Evolutionary conservation across 2,888 invertebrate genomes (phyloP), one percentile per base, ranked within the genome.

Genomic region (Malacosoma neustria): DNA sequence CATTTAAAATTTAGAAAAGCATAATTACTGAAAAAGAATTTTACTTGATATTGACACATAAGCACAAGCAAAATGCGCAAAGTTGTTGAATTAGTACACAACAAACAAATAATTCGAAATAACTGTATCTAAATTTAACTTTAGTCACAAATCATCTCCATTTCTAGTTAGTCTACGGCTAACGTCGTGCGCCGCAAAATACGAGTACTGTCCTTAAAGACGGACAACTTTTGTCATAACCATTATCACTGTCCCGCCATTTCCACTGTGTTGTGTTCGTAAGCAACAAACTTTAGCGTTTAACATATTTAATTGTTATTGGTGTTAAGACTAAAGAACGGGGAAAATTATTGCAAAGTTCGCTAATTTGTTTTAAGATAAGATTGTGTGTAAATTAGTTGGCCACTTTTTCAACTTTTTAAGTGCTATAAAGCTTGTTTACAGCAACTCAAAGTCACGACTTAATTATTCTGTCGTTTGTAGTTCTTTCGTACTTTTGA

Each of bases 181-280:
- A 43, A 45, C 39, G 35, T 34, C 40, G 54, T 48, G 38, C 48
- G 50, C 48, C 53, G 51, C 58, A 49, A 65, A 59, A 61, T 61
- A 61, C 58, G 66, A 59, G 61, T 61, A 61, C 58, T 56, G 55
- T 64, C 56, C 66, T 69, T 64, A 60, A 60, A 60, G 42, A 68
- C 61, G 64, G 60, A 53, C 57, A 82, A 85, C 70, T 84, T 84
- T 70, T 35, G 54, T 74, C 72, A 82, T 85, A 81, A 84, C 76
- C 82, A 80, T 80, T 80, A 77, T 75, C 79, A 63, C 72, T 61
- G 70, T 53, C 54, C 62, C 69, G 69, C 72, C 75, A 67, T 71
- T 70, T 61, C 47, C 61, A 55, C 51, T 53, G 46, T 39, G 40
- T 49, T 40, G 32, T 52, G 68, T 22, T 22, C 9, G 5, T 9